Evolutionary conservation across 2,113 vertebrate species (phyloP).

Genomic region (Steatornis caripensis): DNA sequence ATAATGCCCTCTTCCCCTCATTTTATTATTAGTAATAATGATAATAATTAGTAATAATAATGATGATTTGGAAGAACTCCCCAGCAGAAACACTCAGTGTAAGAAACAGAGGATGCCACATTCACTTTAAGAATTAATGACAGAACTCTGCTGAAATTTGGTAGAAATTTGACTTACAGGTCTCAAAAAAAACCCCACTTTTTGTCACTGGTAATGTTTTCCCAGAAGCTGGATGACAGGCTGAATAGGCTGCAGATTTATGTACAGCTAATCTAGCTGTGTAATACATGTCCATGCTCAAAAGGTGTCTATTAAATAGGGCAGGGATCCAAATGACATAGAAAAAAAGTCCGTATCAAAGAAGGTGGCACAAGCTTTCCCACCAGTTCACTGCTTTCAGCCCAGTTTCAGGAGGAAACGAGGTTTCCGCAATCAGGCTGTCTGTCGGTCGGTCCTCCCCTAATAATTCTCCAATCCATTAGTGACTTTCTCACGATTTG

Average conservation of each 20-base stretch:
- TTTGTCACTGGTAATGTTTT: not conserved
- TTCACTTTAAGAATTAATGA: not conserved
- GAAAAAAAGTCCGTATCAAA: not conserved
- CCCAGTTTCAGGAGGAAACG: rapidly evolving
- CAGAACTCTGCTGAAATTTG: not conserved
- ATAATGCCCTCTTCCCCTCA: not conserved
- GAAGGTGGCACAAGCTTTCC: not conserved
- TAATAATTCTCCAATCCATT: not conserved
- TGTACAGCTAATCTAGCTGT: not conserved
- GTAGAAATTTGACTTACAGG: not conserved
- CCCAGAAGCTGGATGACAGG: not conserved
- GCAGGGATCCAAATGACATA: not conserved
- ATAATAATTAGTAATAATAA: not conserved
- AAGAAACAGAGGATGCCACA: not conserved
- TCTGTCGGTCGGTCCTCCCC: not conserved
- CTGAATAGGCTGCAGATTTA: not conserved
- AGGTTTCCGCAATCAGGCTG: not conserved
- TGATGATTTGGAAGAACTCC: not conserved
- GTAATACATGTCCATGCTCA: not conserved
- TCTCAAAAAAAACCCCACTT: not conserved
- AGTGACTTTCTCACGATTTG: not conserved
- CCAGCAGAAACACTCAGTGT: not conserved
- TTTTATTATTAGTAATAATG: not conserved
- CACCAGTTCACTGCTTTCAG: not conserved
- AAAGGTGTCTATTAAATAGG: not conserved